These are phyloP conservation scores for Bombyx mandarina DNA, from an alignment of 1,140 invertebrate genomes.

Conservation along the genomic window DNA sequence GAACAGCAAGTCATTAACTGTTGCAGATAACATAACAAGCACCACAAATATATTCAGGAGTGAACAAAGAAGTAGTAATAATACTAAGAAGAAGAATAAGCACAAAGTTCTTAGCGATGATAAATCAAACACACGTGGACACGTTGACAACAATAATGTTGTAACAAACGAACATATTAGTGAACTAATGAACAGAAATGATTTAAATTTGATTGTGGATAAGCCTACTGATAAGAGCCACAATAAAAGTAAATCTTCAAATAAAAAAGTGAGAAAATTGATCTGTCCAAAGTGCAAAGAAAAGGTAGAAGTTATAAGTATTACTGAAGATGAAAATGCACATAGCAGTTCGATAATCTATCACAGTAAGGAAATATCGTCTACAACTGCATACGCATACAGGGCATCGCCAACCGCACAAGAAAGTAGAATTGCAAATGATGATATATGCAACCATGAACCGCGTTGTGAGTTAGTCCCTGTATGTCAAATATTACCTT, in stretches of 20 bases:
- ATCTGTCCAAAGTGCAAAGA: conserved; percentile 52
- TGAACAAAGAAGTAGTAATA: conserved; percentile 10
- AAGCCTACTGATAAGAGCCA: not conserved
- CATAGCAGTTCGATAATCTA: conserved; percentile 20
- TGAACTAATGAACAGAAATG: too few species aligned
- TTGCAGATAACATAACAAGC: conserved; percentile 34
- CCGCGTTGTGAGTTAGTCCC: conserved; percentile 47
- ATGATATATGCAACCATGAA: conserved; percentile 37
- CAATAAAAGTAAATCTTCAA: conserved; percentile 13
- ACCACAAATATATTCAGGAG: conserved; percentile 17
- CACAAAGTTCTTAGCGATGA: conserved; percentile 12
- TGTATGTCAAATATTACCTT: conserved; percentile 43
- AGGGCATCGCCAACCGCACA: conserved; percentile 12
- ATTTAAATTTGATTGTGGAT: too few species aligned
- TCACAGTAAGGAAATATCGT: conserved; percentile 16
- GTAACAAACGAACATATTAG: too few species aligned
- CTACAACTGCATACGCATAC: conserved; percentile 11
- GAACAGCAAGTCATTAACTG: conserved; percentile 31
- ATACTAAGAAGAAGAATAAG: conserved; percentile 20
- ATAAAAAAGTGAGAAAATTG: conserved; percentile 27
- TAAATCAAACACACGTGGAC: conserved; percentile 21
- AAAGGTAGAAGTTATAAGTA: conserved; percentile 34
- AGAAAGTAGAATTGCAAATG: conserved; percentile 17
- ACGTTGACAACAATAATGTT: too few species aligned
- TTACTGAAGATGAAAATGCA: conserved; percentile 35